These are phyloP conservation scores for Eptesicus fuscus DNA, from an alignment of 2,113 vertebrate species.

Conservation along the genomic window DNA sequence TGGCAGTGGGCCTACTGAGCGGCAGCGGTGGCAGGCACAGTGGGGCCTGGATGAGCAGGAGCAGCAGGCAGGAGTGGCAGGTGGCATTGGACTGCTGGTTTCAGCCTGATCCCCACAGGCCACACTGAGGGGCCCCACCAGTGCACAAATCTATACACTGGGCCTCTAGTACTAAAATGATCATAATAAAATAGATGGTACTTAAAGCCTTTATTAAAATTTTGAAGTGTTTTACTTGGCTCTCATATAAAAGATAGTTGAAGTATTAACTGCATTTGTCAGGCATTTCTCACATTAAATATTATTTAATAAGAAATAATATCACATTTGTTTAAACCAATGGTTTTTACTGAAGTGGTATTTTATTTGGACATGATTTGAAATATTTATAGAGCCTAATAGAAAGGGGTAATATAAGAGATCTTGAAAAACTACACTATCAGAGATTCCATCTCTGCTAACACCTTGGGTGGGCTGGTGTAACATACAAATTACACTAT, in stretches of 20 bases:
- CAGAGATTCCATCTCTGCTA: conserved; percentile 72
- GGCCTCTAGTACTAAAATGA: conserved; percentile 33
- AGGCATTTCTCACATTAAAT: conserved; percentile 58
- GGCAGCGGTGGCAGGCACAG: too few species aligned
- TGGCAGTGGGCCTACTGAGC: too few species aligned
- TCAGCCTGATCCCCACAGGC: too few species aligned
- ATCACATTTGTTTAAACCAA: conserved; percentile 18
- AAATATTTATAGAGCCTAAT: conserved; percentile 55
- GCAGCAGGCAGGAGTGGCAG: too few species aligned
- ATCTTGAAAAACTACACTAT: conserved; percentile 56
- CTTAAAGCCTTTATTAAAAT: conserved; percentile 71
- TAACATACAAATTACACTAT: conserved; percentile 72
- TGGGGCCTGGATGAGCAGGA: too few species aligned
- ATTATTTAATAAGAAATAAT: conserved; percentile 59
- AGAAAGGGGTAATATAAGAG: conserved; percentile 47
- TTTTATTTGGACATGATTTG: background rate
- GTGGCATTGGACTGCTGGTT: too few species aligned
- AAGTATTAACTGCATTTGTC: conserved; percentile 65
- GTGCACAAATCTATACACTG: too few species aligned
- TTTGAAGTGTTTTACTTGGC: conserved; percentile 64
- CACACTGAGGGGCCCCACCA: too few species aligned
- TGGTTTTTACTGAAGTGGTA: conserved; percentile 10
- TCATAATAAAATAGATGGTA: conserved; percentile 59
- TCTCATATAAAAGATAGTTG: conserved; percentile 58
- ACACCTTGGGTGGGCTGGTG: conserved; percentile 70